Evolutionary conservation across 2,113 vertebrate species (phyloP).

Genomic region (Ageneiosus marmoratus): DNA sequence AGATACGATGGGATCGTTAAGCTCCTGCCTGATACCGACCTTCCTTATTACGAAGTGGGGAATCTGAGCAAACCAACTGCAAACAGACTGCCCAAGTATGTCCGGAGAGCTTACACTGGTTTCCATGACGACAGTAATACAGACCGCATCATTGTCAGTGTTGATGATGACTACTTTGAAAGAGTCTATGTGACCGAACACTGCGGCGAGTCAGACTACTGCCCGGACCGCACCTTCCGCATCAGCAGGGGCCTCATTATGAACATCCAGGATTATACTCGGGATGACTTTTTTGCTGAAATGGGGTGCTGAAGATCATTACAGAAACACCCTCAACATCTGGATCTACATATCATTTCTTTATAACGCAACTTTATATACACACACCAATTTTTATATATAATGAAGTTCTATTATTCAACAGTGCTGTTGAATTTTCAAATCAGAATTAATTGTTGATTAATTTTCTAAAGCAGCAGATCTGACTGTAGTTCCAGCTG

Average conservation of each 20-base stretch:
- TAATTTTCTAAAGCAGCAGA: too few species aligned
- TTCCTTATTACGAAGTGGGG: constrained; percentile 39
- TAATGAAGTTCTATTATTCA: too few species aligned
- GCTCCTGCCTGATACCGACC: constrained; percentile 12
- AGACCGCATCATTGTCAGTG: constrained; percentile 46
- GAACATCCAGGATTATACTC: too few species aligned
- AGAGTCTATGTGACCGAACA: constrained; percentile 41
- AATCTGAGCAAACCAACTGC: constrained; percentile 25
- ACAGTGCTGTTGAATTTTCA: too few species aligned
- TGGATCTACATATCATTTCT: too few species aligned
- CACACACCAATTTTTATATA: too few species aligned
- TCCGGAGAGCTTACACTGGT: not conserved
- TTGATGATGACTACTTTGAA: not conserved
- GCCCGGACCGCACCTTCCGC: constrained; percentile 15
- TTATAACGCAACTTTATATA: too few species aligned
- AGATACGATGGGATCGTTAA: not conserved
- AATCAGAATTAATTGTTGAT: too few species aligned
- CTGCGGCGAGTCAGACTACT: not conserved
- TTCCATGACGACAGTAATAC: not conserved
- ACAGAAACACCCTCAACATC: too few species aligned
- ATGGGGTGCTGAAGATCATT: too few species aligned
- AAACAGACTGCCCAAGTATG: not conserved
- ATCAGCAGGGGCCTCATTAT: constrained; percentile 38
- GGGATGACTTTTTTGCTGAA: too few species aligned
- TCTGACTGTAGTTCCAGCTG: too few species aligned